A percentile compares a stretch with the other conserved stretches of the same genome.
Evolutionary conservation across 2,797 vertebrate genomes (phyloP).

Genomic region (Microctenopoma steveboyesi): DNA sequence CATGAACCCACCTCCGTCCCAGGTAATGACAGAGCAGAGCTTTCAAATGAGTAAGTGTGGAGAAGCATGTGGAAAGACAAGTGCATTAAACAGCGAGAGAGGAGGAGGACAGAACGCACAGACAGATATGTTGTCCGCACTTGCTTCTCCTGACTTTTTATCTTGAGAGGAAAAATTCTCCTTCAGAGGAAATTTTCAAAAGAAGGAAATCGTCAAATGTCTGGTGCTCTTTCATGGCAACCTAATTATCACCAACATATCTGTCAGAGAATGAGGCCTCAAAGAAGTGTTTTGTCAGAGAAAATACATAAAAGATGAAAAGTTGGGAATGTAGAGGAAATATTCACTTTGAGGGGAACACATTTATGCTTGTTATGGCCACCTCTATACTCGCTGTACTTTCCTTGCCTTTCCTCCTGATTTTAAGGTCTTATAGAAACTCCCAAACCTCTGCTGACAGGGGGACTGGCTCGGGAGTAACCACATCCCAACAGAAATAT

Average conservation of each 20-base stretch:
- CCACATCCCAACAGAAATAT: conserved; percentile 54
- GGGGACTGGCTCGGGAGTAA: conserved; percentile 57
- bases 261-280: conserved; percentile 57
- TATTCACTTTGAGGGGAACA: conserved; percentile 72
- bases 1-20: conserved; percentile 57
- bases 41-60: conserved; percentile 70
- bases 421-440: conserved; percentile 68
- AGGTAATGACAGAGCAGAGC: conserved; percentile 76
- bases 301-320: conserved; percentile 76
- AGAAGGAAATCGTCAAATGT: conserved; percentile 45
- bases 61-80: conserved; percentile 65
- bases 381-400: conserved; percentile 49
- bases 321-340: conserved; percentile 37
- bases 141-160: conserved; percentile 28
- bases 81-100: conserved; percentile 55
- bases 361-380: conserved; percentile 54
- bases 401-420: conserved; percentile 54
- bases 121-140: conserved; percentile 43
- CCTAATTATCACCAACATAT: conserved; percentile 69
- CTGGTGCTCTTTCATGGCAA: conserved; percentile 58
- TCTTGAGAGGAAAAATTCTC: conserved; percentile 46
- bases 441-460: conserved; percentile 63
- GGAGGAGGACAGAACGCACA: conserved; percentile 57
- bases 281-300: conserved; percentile 66
- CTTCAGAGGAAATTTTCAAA: conserved; percentile 57